phyloP scores from a whole-genome alignment of 1,140 invertebrate genomes.

The Tribolium castaneum region DNA sequence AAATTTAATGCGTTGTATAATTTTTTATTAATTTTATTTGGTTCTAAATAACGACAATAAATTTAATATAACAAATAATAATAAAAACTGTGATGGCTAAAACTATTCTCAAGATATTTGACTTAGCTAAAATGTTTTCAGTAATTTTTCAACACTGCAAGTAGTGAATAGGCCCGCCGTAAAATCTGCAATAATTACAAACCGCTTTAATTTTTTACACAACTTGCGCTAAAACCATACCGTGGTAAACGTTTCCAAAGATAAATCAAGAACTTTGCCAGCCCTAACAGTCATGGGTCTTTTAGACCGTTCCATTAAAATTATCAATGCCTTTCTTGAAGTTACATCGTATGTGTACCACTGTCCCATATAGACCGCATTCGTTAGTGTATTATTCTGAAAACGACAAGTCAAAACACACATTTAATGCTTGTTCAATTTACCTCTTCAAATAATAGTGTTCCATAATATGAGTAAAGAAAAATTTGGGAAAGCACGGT shows the following conservation, averaged over 20 bases:
- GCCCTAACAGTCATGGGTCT: slow-evolving; percentile 35
- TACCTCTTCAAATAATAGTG: slow-evolving; percentile 37
- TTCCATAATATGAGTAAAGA: slow-evolving; percentile 41
- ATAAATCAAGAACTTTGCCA: slow-evolving; percentile 39
- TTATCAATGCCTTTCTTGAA: slow-evolving; percentile 43
- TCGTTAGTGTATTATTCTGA: slow-evolving; percentile 39
- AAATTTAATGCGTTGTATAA: too few relatives aligned
- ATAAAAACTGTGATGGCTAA: background rate
- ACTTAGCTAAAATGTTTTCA: background rate
- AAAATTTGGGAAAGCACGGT: slow-evolving; percentile 23
- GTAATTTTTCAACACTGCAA: slow-evolving; percentile 28
- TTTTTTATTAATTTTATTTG: too few relatives aligned
- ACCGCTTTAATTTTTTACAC: background rate
- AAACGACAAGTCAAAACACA: background rate
- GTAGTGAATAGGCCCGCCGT: slow-evolving; percentile 17
- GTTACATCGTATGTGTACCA: slow-evolving; percentile 44
- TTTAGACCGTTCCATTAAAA: slow-evolving; percentile 47
- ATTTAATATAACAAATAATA: background rate
- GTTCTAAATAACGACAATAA: too few relatives aligned
- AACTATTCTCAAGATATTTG: background rate
- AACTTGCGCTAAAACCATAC: background rate
- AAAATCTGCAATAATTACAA: background rate
- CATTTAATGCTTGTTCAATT: background rate
- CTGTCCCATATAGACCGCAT: slow-evolving; percentile 36
- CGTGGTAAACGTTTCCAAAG: slow-evolving; percentile 35